Conservation (phyloP, 2,888 invertebrate genomes). For the Chouioia cunea region DNA sequence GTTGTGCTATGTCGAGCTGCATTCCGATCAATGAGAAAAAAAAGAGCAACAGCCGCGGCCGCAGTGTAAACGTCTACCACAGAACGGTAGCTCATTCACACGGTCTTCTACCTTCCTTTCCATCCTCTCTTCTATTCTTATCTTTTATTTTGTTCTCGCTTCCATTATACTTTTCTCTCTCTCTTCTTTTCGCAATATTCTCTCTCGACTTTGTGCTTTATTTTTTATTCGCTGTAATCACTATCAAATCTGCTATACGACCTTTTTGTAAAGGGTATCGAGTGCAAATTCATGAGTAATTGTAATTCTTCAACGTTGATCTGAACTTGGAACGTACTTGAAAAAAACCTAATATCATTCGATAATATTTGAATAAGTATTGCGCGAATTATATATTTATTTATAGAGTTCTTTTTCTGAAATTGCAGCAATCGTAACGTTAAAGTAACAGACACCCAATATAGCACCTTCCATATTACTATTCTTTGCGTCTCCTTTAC, state of each 20-base stretch:
- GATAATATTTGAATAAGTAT: too few species aligned
- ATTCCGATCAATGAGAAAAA: conserved; percentile 61
- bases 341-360: too few species aligned
- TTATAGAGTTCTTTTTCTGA: too few species aligned
- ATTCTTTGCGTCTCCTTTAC: neutral
- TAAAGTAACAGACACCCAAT: neutral
- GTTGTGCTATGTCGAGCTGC: conserved; percentile 45
- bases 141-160: conserved; percentile 14
- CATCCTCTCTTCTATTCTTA: conserved; percentile 37
- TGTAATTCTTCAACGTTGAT: too few species aligned
- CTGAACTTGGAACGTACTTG: too few species aligned
- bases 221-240: too few species aligned
- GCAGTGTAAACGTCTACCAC: conserved; percentile 53
- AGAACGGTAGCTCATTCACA: conserved; percentile 65
- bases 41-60: conserved; percentile 36
- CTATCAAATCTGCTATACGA: too few species aligned
- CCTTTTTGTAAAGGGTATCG: too few species aligned
- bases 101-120: conserved; percentile 51
- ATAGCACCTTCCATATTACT: neutral
- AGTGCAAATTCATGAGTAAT: too few species aligned
- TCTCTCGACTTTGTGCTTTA: neutral
- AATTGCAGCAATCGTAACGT: conserved; percentile 20
- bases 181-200: neutral
- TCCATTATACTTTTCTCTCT: conserved; percentile 31
- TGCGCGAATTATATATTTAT: too few species aligned